Base-by-base conservation (phyloP, 1,140 invertebrate species). In the Lepeophtheirus salmonis region DNA sequence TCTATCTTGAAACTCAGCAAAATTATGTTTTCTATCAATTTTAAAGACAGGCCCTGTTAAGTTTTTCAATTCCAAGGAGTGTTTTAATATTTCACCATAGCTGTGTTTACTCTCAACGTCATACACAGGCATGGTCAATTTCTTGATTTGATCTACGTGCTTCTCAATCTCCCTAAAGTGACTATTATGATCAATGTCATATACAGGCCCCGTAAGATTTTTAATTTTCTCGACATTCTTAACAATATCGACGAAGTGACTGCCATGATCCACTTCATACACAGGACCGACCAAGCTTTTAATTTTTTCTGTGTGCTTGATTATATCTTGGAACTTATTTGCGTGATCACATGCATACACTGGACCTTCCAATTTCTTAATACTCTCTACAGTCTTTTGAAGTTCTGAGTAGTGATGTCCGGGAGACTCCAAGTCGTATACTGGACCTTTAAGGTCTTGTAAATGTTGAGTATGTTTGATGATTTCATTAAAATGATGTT, bases 1-100 rank as follows among this genome's bases (percentile, higher is more conserved):
- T 16, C 25, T 16, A 3, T 56, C 50, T 21, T 25, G 17, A 61
- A 61, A 25, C 21, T 61, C 50, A 14, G 16, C 22, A 53, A 24
- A 61, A 23, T 56, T 49, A 30, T 61, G 59, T 18, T 57, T 61
- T 10, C 49, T 23, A 21, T 61, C 59, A 54, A 61, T 61, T 18
- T 61, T 50, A 25, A 21, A 61, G 16, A 61, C 16, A 13, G 59
- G 59, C 2, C 50, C 59, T 2, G n/a, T 25, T 14, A 61, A 25
- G 17, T 20, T 41, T 54, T 61, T 61, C 2, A 61, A 20, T 12
- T 61, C 3, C 3, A 22, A n/a, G 12, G 50, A n/a, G 14, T 61
- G 21, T 30, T 61, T 56, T 18, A 16, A 18, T 10, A 61, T 61
- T 52, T 61, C 59, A 2, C 22, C 22, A 20, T 21, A 61, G 25